Evolutionary conservation across 2,888 invertebrate species (phyloP).

Genomic region (Cloeon dipterum): DNA sequence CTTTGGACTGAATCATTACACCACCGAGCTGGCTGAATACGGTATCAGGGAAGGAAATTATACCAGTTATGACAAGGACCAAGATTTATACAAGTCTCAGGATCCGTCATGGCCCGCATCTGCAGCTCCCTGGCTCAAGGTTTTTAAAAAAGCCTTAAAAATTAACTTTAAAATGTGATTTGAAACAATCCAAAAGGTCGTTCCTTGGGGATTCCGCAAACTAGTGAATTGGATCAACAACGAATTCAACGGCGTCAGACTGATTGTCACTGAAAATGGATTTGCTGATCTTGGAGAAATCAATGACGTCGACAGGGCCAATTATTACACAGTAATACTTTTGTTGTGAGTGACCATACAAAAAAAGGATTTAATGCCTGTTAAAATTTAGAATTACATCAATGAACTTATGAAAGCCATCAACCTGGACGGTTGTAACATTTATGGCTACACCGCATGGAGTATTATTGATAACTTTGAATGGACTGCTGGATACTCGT

Average conservation of each 20-base stretch:
- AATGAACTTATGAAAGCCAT: slow-evolving; percentile 25
- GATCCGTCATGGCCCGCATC: background rate
- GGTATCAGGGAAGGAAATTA: background rate
- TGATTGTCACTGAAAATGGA: slow-evolving; percentile 35
- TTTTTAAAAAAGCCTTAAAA: no score
- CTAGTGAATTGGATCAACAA: slow-evolving; percentile 31
- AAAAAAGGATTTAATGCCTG: background rate
- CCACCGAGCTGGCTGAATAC: slow-evolving; percentile 22
- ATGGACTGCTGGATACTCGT: slow-evolving; percentile 52
- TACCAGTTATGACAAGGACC: background rate
- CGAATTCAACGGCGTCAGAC: slow-evolving; percentile 27
- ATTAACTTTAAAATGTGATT: no score
- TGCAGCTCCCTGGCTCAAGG: background rate
- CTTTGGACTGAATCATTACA: slow-evolving; percentile 52
- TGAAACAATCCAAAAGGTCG: no score
- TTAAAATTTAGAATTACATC: slow-evolving; percentile 21
- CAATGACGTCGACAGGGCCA: slow-evolving; percentile 25
- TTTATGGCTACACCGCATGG: slow-evolving; percentile 51
- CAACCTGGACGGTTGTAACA: slow-evolving; percentile 29
- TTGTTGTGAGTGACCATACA: no score
- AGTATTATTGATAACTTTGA: slow-evolving; percentile 66
- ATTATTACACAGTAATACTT: slow-evolving; percentile 23
- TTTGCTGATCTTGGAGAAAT: slow-evolving; percentile 26
- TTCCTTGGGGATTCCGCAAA: slow-evolving; percentile 33
- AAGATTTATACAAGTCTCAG: background rate